Percentiles rank a stretch among this genome's conserved stretches.
phyloP scores from a whole-genome alignment of 2,113 vertebrate species.

The Parus major region DNA sequence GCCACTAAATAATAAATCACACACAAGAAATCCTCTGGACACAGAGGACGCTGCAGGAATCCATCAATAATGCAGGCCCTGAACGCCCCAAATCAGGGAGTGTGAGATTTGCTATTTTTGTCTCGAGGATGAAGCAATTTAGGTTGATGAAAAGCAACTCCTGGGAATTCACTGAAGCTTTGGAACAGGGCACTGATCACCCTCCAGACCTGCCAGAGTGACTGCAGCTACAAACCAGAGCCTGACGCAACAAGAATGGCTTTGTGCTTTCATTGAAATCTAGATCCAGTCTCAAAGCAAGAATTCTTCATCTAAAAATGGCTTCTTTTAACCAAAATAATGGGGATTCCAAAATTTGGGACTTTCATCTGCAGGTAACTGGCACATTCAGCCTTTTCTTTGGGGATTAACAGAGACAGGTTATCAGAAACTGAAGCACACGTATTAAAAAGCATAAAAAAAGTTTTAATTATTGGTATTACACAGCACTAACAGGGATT shows the following conservation, averaged over 20 bases:
- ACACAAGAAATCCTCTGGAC: background rate
- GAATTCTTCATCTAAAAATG: background rate
- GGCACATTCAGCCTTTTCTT: background rate
- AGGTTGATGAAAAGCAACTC: background rate
- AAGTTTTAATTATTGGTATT: background rate
- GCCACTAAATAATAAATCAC: conserved; percentile 32
- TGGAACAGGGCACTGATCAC: background rate
- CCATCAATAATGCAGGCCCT: background rate
- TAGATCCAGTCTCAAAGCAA: background rate
- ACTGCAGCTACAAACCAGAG: background rate
- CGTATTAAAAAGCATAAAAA: background rate
- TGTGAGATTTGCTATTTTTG: background rate
- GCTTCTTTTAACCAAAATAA: background rate
- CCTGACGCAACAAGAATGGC: background rate
- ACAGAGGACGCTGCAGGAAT: background rate
- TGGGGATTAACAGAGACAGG: background rate
- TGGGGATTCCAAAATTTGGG: background rate
- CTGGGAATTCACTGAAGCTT: background rate
- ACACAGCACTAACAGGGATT: background rate
- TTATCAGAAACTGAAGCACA: background rate
- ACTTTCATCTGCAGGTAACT: background rate
- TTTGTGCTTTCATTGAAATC: background rate
- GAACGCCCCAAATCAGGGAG: background rate
- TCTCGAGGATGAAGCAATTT: background rate
- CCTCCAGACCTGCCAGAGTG: background rate